These are phyloP conservation scores for Fregetta grallaria DNA, from an alignment of 2,113 vertebrate genomes.

Conservation along the genomic window DNA sequence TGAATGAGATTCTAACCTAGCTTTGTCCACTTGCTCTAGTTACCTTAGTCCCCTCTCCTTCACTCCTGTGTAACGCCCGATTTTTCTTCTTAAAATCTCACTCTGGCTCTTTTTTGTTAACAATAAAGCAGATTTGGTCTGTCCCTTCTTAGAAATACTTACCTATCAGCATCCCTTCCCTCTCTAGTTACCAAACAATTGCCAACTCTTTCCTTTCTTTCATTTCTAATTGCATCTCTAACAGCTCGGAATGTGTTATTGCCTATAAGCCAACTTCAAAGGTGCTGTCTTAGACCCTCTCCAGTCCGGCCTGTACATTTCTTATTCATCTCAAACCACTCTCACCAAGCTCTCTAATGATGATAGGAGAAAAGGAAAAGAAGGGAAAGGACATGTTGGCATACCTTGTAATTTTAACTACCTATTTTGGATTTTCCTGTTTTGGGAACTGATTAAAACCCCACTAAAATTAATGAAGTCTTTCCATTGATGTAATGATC, in stretches of 20 bases:
- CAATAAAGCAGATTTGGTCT: neutral
- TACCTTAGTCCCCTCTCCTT: neutral
- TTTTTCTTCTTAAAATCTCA: neutral
- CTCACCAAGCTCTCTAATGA: neutral
- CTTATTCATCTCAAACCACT: neutral
- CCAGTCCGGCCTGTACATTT: neutral
- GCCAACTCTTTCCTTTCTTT: neutral
- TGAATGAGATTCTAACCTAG: neutral
- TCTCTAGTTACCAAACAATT: neutral
- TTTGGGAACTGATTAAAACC: neutral
- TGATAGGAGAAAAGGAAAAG: neutral
- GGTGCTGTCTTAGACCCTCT: neutral
- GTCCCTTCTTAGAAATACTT: neutral
- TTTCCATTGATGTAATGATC: neutral
- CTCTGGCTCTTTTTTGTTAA: neutral
- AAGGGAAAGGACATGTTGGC: neutral
- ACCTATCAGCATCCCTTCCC: neutral
- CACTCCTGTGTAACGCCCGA: neutral
- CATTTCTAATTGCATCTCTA: conserved; percentile 2
- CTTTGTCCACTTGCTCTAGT: neutral
- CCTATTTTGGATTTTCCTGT: neutral
- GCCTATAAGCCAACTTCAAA: neutral
- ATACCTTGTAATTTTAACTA: neutral
- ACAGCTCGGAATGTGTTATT: neutral
- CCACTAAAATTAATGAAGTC: neutral